Conservation (phyloP, 1,140 invertebrate species). For the Ectropis grisescens region DNA sequence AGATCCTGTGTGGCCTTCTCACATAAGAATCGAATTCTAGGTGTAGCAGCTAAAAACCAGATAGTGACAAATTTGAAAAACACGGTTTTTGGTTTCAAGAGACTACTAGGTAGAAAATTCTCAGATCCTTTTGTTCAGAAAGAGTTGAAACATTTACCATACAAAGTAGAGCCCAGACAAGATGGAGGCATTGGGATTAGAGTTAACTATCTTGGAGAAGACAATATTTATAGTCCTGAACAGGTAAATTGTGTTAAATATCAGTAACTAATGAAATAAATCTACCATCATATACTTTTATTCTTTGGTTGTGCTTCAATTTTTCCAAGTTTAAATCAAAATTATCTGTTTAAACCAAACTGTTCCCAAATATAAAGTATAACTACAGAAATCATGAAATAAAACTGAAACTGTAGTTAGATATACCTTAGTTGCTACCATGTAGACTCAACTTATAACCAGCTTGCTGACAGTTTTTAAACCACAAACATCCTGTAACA, state of each 20-base stretch:
- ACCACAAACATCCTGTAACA: too few species aligned
- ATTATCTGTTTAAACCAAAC: too few species aligned
- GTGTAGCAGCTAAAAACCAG: conserved; percentile 97
- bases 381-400: too few species aligned
- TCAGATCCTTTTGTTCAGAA: conserved; percentile 88
- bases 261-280: too few species aligned
- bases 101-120: conserved; percentile 89
- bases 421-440: too few species aligned
- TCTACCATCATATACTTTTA: too few species aligned
- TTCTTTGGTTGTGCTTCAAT: too few species aligned
- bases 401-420: too few species aligned
- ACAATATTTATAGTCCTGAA: conserved; percentile 90
- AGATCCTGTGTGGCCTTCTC: conserved; percentile 97
- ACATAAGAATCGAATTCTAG: conserved; percentile 91
- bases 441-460: too few species aligned
- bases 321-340: too few species aligned
- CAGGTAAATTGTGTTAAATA: conserved; percentile 69
- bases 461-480: too few species aligned
- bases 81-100: conserved; percentile 94
- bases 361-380: too few species aligned
- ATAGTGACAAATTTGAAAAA: conserved; percentile 98
- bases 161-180: conserved; percentile 76
- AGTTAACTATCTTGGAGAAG: conserved; percentile 90
- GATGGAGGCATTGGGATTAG: conserved; percentile 85
- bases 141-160: conserved; percentile 84